These are phyloP conservation scores for Microtus pennsylvanicus DNA, from an alignment of 2,113 vertebrate species.

Conservation along the genomic window DNA sequence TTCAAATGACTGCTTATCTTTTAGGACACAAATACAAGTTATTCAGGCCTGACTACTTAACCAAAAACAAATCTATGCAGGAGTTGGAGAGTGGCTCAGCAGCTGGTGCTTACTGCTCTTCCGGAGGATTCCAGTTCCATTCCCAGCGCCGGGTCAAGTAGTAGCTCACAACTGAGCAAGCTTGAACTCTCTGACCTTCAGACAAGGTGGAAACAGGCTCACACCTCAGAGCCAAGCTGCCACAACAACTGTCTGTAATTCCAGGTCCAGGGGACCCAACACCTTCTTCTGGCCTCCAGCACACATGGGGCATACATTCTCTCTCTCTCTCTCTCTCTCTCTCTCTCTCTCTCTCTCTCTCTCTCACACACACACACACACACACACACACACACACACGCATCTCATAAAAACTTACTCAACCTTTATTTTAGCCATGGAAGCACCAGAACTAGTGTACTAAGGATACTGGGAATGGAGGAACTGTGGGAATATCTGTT, in stretches of 20 bases:
- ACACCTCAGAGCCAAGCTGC: fast-evolving
- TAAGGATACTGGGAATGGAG: background rate
- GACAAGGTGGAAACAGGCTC: no score
- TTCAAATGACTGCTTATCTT: constrained; percentile 8
- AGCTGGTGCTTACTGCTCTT: background rate
- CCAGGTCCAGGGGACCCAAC: background rate
- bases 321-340: no score
- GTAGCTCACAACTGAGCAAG: background rate
- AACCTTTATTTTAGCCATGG: constrained; percentile 31
- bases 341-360: no score
- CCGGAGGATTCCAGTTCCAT: background rate
- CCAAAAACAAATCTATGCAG: background rate
- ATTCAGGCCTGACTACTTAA: background rate
- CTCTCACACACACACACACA: background rate
- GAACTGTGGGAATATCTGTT: background rate
- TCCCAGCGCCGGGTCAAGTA: background rate
- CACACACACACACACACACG: background rate
- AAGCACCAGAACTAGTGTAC: background rate
- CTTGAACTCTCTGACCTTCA: no score
- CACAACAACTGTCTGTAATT: no score
- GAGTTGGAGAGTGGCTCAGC: background rate
- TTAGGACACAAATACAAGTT: constrained; percentile 2
- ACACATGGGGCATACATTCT: background rate
- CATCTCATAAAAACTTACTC: background rate
- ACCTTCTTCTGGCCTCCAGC: background rate